Evolutionary conservation across 2,888 invertebrate genomes (phyloP).

Genomic region (Odiellus spinosus): DNA sequence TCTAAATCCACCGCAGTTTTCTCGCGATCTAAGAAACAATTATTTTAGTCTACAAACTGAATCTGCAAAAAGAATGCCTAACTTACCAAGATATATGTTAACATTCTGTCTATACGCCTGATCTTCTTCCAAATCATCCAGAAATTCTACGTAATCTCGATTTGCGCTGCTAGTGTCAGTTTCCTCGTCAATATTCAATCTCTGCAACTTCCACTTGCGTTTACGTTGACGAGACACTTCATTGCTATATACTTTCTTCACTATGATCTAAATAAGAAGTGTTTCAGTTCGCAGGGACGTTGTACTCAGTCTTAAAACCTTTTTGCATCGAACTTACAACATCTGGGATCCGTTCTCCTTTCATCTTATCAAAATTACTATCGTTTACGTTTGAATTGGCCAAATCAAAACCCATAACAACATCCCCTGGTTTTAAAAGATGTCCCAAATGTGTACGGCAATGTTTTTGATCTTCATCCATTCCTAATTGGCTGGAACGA

Average conservation of each 20-base stretch:
- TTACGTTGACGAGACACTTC: constrained; percentile 50
- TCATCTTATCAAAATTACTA: constrained; percentile 63
- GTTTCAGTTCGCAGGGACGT: neutral
- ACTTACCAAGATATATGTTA: constrained; percentile 54
- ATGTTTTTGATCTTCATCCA: constrained; percentile 58
- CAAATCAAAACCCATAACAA: constrained; percentile 68
- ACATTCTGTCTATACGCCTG: constrained; percentile 70
- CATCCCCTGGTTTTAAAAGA: constrained; percentile 64
- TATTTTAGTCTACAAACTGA: neutral
- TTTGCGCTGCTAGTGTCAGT: constrained; percentile 30
- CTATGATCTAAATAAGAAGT: constrained; percentile 42
- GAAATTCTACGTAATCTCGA: constrained; percentile 75
- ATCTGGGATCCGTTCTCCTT: constrained; percentile 52
- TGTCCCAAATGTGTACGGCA: constrained; percentile 87
- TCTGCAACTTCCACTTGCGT: constrained; percentile 77
- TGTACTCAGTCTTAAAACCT: neutral
- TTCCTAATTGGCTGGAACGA: constrained; percentile 66
- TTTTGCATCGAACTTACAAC: constrained; percentile 33
- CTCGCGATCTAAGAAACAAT: constrained; percentile 8
- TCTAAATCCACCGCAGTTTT: constrained; percentile 37
- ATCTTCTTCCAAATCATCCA: constrained; percentile 95
- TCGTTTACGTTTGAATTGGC: constrained; percentile 85
- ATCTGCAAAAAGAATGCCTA: too few relatives aligned
- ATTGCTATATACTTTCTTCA: constrained; percentile 73
- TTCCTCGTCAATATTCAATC: constrained; percentile 42